Evolutionary conservation across 2,797 vertebrate species (phyloP).

Genomic region (Phoeniculus purpureus): DNA sequence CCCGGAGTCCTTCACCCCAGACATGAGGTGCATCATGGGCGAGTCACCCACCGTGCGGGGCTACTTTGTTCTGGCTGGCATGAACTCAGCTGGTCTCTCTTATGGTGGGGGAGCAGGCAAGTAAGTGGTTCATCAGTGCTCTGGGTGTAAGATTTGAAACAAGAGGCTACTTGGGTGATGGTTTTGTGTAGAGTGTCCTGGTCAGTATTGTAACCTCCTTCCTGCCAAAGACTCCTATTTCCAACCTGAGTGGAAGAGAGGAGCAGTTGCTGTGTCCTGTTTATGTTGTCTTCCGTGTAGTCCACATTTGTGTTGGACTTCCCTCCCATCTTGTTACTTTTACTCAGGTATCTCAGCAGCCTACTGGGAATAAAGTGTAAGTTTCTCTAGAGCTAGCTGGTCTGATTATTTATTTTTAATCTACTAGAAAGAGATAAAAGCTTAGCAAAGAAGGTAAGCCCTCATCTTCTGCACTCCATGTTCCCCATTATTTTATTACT

Average conservation of each 20-base stretch:
- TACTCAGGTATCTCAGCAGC: not conserved
- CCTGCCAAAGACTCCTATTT: not conserved
- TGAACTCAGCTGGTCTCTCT: constrained; percentile 94
- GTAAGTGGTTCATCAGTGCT: constrained; percentile 78
- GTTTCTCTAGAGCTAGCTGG: not conserved
- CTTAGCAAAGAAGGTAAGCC: not conserved
- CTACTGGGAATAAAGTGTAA: not conserved
- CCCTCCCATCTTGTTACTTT: not conserved
- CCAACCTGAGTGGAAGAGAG: not conserved
- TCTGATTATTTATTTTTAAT: not conserved
- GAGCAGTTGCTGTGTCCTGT: not conserved
- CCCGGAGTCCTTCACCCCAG: constrained; percentile 95
- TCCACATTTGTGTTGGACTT: not conserved
- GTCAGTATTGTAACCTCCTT: not conserved
- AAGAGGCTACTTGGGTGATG: not conserved
- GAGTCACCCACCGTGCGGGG: constrained; percentile 86
- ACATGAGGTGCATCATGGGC: constrained; percentile 97
- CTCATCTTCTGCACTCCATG: not conserved
- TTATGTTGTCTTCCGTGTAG: not conserved
- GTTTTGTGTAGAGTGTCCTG: not conserved
- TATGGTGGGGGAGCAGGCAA: constrained; percentile 94
- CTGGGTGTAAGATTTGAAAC: not conserved
- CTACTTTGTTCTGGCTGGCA: constrained; percentile 93
- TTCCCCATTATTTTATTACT: not conserved
- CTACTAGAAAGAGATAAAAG: not conserved